These are phyloP conservation scores for Spilogale gracilis DNA, from an alignment of 2,113 vertebrate genomes.

Conservation along the genomic window DNA sequence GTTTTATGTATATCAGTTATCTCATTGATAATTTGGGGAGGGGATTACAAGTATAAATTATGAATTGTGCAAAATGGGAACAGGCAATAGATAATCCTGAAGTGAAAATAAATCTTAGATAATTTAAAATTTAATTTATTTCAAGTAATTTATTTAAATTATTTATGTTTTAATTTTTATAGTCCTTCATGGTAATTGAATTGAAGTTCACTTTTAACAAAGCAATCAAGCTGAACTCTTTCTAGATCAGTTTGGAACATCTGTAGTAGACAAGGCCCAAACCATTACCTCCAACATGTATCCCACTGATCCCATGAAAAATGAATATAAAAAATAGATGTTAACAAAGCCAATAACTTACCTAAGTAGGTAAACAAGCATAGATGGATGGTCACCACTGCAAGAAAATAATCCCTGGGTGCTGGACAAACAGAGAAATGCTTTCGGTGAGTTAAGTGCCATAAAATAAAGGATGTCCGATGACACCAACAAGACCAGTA, in stretches of 20 bases:
- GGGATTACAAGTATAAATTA: conserved; percentile 6
- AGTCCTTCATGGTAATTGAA: neutral
- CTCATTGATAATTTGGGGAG: neutral
- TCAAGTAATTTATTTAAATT: neutral
- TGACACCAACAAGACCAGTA: neutral
- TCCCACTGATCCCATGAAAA: neutral
- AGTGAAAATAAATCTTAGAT: conserved; percentile 29
- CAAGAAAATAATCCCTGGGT: neutral
- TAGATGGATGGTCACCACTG: neutral
- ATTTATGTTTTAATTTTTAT: conserved; percentile 49
- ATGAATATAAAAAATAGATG: conserved; percentile 1
- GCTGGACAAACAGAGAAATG: neutral
- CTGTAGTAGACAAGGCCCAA: neutral
- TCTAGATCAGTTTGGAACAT: neutral
- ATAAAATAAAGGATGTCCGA: neutral
- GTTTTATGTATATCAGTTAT: neutral
- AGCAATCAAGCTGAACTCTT: neutral
- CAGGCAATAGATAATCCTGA: neutral
- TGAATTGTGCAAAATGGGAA: neutral
- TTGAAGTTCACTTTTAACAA: conserved; percentile 35
- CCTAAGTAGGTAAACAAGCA: conserved; percentile 29
- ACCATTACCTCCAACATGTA: neutral
- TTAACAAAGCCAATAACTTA: conserved; percentile 41
- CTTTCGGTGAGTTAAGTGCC: neutral
- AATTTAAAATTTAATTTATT: neutral